Evolutionary conservation across 2,888 invertebrate species (phyloP), one percentile per base, ranked within the genome.

Genomic region (Andrena haemorrhoa): DNA sequence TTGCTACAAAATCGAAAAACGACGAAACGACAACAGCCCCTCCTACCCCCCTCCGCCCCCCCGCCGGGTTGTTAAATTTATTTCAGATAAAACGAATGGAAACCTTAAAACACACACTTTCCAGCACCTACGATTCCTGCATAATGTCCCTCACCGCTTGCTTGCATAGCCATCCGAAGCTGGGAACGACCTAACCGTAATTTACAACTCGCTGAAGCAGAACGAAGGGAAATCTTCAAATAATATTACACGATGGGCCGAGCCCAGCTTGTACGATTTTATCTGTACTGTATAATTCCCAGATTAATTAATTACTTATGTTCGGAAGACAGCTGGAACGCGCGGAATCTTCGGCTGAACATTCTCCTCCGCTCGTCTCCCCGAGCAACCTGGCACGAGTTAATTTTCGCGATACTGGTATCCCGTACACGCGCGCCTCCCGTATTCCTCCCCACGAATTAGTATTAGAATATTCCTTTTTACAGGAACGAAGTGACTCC

Each of bases 271-370:
- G 49, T n/a, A 5, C 26, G 65, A 65, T 72, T 71, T 71, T 68
- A 74, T 78, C 70, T 58, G 31, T n/a, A 16, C 79, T 68, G 65
- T 65, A 66, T 83, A 80, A 83, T 74, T 72, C 58, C 71, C 35
- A 75, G 79, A 86, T 86, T 83, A 79, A 86, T 79, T 82, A 84
- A 86, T 86, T 83, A 81, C 72, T 73, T 70, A 70, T 64, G 73
- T 69, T 69, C 63, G 60, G 74, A 73, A 75, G 86, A 79, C 83
- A 77, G 70, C 66, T 47, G 83, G 86, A 79, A 86, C 70, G 81
- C 69, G 41, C 12, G 83, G 86, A 86, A 86, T 86, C 79, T 84
- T 79, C 66, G 69, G 61, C 69, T 56, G 71, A 72, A 71, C 61
- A 78, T 81, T 77, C 78, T 81, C 31, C 80, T 72, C 68, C 64